Conservation (phyloP, 2,888 invertebrate genomes). For the Tolmerus cingulatus region DNA sequence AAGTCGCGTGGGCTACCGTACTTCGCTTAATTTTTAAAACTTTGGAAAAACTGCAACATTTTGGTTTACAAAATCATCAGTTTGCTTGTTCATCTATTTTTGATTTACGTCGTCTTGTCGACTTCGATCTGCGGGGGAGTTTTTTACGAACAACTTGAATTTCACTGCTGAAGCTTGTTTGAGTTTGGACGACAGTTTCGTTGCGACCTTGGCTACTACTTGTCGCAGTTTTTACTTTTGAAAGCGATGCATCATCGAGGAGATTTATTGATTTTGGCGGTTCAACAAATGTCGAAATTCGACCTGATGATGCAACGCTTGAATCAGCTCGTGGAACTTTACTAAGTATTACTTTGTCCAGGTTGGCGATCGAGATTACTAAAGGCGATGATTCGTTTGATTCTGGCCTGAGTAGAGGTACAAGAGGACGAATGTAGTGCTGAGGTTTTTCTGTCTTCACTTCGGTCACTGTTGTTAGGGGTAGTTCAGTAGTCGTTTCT, state of each 20-base stretch:
- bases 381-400: slow-evolving; percentile 63
- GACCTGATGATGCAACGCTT: slow-evolving; percentile 57
- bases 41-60: background rate
- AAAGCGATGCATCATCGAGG: slow-evolving; percentile 22
- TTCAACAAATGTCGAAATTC: slow-evolving; percentile 55
- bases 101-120: slow-evolving; percentile 48
- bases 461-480: slow-evolving; percentile 40
- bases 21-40: background rate
- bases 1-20: background rate
- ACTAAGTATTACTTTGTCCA: slow-evolving; percentile 63
- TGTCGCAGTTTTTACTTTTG: slow-evolving; percentile 43
- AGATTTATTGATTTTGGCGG: slow-evolving; percentile 51
- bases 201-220: slow-evolving; percentile 47
- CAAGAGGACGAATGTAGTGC: slow-evolving; percentile 60
- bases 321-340: slow-evolving; percentile 57
- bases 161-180: slow-evolving; percentile 59
- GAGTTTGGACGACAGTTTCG: slow-evolving; percentile 53
- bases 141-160: slow-evolving; percentile 58
- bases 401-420: slow-evolving; percentile 61
- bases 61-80: background rate
- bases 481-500: slow-evolving; percentile 50
- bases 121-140: slow-evolving; percentile 53
- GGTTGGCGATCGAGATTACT: slow-evolving; percentile 63
- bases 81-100: background rate
- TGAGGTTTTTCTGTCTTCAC: slow-evolving; percentile 46